A percentile compares a stretch with the other conserved stretches of the same genome.
Conservation (phyloP, 1,140 invertebrate species). For the Drosophila leontia region DNA sequence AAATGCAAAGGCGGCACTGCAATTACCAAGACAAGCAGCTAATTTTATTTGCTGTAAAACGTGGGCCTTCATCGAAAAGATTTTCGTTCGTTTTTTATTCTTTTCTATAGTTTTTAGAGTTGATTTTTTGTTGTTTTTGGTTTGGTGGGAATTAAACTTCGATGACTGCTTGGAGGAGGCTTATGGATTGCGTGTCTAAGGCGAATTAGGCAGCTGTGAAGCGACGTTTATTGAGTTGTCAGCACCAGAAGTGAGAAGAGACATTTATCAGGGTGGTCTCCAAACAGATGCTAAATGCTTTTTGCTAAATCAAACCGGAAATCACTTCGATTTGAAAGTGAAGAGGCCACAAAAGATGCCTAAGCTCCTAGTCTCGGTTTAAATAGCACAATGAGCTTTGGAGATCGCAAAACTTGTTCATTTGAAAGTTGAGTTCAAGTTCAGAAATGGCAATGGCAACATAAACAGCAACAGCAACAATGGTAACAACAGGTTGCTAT, state of each 20-base stretch:
- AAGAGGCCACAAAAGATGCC: slow-evolving; percentile 40
- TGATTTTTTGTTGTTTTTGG: slow-evolving; percentile 15
- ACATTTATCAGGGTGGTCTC: slow-evolving; percentile 63
- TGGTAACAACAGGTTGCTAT: slow-evolving; percentile 42
- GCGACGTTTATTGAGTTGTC: slow-evolving; percentile 67
- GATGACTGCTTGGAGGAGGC: slow-evolving; percentile 51
- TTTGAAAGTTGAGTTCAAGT: slow-evolving; percentile 59
- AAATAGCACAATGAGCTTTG: slow-evolving; percentile 32
- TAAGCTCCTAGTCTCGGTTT: slow-evolving; percentile 37
- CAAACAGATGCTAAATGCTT: slow-evolving; percentile 32
- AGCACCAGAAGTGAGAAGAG: slow-evolving; percentile 53
- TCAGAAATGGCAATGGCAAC: slow-evolving; percentile 44
- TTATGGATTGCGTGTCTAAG: slow-evolving; percentile 59
- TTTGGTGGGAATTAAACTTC: slow-evolving; percentile 62
- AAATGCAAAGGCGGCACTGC: slow-evolving; percentile 36
- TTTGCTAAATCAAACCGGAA: slow-evolving; percentile 66
- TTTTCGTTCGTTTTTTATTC: slow-evolving; percentile 23
- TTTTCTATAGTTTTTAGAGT: slow-evolving; percentile 5
- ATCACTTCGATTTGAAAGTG: slow-evolving; percentile 64
- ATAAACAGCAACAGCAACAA: slow-evolving; percentile 23
- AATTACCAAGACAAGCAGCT: slow-evolving; percentile 80
- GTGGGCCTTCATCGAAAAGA: slow-evolving; percentile 59
- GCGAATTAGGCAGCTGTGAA: slow-evolving; percentile 50
- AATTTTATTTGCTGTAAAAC: slow-evolving; percentile 79
- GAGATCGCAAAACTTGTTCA: slow-evolving; percentile 65